Evolutionary conservation across 2,113 vertebrate genomes (phyloP).

Genomic region (Phylloscopus trochilus): DNA sequence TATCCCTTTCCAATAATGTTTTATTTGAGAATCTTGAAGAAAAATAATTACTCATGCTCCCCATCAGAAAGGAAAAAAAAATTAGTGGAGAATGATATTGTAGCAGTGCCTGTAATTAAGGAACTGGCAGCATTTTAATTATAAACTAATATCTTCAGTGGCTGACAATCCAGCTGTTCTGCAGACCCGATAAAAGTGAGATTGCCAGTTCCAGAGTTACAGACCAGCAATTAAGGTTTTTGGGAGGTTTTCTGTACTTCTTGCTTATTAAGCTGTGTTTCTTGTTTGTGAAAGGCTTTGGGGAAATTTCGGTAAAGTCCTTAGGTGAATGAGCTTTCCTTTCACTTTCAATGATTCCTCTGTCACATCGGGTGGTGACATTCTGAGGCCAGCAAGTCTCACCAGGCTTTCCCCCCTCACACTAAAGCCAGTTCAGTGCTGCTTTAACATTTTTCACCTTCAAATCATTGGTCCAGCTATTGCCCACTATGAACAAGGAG

Average conservation of each 20-base stretch:
- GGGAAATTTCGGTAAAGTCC: neutral
- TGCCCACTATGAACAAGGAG: neutral
- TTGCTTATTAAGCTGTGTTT: neutral
- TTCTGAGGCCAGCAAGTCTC: neutral
- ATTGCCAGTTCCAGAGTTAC: neutral
- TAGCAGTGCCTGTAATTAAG: conserved; percentile 60
- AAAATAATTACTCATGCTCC: conserved; percentile 47
- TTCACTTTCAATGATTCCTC: neutral
- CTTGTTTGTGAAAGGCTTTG: neutral
- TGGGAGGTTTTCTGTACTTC: neutral
- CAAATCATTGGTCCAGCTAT: neutral
- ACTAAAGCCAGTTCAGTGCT: neutral
- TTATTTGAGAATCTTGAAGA: conserved; percentile 23
- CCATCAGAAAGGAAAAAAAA: conserved; percentile 50
- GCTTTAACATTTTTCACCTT: neutral
- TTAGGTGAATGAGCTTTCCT: neutral
- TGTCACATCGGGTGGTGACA: neutral
- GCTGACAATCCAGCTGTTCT: conserved; percentile 59
- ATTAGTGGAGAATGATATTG: conserved; percentile 8
- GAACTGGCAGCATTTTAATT: conserved; percentile 69
- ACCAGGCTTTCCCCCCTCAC: neutral
- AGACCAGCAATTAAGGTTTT: neutral
- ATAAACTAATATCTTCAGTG: conserved; percentile 32
- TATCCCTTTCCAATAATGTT: conserved; percentile 15
- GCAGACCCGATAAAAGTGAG: neutral